Evolutionary conservation across 2,888 invertebrate species (phyloP).

Genomic region (Cerastis rubricosa): DNA sequence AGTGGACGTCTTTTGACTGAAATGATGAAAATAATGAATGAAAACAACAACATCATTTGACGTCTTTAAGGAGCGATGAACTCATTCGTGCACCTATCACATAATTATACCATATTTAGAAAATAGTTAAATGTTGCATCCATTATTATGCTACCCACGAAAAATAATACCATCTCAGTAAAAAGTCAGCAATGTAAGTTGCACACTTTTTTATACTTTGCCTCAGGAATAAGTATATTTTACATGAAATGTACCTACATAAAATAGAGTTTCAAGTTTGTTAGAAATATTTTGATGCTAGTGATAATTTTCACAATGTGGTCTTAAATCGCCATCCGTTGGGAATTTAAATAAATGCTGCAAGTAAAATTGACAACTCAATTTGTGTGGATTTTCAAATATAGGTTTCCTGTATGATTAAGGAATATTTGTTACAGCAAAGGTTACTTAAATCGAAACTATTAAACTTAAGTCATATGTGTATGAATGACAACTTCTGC

Average conservation of each 20-base stretch:
- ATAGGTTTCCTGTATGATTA: too few species aligned
- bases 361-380: neutral
- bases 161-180: neutral
- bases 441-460: neutral
- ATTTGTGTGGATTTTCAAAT: neutral
- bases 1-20: too few species aligned
- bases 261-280: neutral
- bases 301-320: neutral
- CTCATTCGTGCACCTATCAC: neutral
- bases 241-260: neutral
- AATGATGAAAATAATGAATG: too few species aligned
- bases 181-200: neutral
- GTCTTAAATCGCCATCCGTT: neutral
- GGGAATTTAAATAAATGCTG: neutral
- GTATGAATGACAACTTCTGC: neutral
- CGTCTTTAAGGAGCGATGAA: neutral
- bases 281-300: neutral
- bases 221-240: neutral
- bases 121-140: neutral
- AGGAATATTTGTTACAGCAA: neutral
- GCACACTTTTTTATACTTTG: neutral
- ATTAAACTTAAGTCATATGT: neutral
- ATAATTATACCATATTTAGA: neutral
- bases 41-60: neutral
- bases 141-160: neutral